These are phyloP conservation scores for Poecilia latipinna DNA, from an alignment of 2,113 vertebrate genomes.

Conservation along the genomic window DNA sequence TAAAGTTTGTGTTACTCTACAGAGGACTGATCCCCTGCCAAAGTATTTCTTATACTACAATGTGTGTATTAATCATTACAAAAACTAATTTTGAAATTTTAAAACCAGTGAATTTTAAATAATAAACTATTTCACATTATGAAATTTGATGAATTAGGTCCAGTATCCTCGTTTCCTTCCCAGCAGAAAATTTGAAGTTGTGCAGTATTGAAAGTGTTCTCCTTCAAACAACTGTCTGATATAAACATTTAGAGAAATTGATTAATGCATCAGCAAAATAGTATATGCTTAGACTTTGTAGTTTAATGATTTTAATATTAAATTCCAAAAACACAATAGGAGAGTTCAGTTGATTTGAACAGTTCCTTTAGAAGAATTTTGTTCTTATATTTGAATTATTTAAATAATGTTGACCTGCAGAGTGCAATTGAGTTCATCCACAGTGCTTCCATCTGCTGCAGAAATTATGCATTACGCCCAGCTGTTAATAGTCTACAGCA, in stretches of 20 bases:
- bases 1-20: not conserved
- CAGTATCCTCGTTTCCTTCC: not conserved
- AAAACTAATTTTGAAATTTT: too few species aligned
- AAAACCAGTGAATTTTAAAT: too few species aligned
- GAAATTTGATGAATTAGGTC: not conserved
- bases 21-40: too few species aligned
- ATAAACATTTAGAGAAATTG: not conserved
- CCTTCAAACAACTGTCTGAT: not conserved
- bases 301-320: not conserved
- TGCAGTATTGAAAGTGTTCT: not conserved
- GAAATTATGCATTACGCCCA: conserved; percentile 71
- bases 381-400: conserved; percentile 9
- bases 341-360: not conserved
- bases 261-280: not conserved
- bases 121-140: not conserved
- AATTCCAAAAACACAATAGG: not conserved
- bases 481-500: conserved; percentile 83
- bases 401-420: conserved; percentile 26
- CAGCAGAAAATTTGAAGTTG: not conserved
- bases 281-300: not conserved
- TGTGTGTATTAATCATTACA: not conserved
- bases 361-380: not conserved
- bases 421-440: conserved; percentile 46
- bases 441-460: conserved; percentile 64
- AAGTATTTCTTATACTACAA: not conserved